phyloP scores from a whole-genome alignment of 2,888 invertebrate genomes.

The Masnerella sp. region DNA sequence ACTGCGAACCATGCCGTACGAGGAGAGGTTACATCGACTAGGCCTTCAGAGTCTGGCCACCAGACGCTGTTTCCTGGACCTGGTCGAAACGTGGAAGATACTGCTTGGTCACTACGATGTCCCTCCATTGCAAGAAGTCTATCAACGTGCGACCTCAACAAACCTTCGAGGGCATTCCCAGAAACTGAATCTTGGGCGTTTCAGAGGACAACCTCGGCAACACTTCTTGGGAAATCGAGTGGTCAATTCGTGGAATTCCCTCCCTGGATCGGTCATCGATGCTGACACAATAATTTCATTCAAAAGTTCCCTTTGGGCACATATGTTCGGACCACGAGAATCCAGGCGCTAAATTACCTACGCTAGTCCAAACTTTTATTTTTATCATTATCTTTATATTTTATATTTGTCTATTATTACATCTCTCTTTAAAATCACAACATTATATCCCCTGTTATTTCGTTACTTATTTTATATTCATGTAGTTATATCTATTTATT shows the following conservation, averaged over 20 bases:
- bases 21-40: not conserved
- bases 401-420: no score
- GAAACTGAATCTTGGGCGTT: not conserved
- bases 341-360: no score
- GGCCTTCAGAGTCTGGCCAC: not conserved
- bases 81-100: slow-evolving; percentile 9
- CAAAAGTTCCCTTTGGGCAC: no score
- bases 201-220: not conserved
- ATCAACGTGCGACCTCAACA: not conserved
- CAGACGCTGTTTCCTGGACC: not conserved
- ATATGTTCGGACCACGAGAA: no score
- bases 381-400: no score
- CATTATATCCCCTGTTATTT: no score
- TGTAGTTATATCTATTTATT: no score
- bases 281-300: not conserved
- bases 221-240: not conserved
- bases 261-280: not conserved
- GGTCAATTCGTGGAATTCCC: not conserved
- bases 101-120: not conserved
- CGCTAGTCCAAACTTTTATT: no score
- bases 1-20: not conserved
- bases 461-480: no score
- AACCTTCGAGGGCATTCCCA: slow-evolving; percentile 1
- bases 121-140: not conserved
- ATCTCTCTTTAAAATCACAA: no score